phyloP scores from a whole-genome alignment of 2,888 invertebrate genomes.

The Caenorhabditis sp. region DNA sequence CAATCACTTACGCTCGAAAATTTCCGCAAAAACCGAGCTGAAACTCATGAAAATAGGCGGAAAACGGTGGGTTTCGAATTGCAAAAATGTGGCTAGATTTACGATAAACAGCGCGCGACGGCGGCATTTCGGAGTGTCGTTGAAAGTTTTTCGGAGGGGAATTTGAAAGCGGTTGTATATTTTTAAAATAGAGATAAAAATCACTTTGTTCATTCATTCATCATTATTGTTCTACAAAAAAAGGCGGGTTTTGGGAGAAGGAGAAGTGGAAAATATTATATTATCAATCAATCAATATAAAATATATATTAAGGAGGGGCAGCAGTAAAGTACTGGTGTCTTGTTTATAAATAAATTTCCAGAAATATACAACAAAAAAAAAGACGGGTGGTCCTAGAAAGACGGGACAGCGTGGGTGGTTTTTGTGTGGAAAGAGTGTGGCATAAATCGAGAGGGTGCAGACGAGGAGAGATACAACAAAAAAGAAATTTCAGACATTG shows the following conservation, averaged over 20 bases:
- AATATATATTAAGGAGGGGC: too few relatives aligned
- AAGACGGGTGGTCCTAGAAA: too few relatives aligned
- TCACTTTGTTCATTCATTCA: neutral
- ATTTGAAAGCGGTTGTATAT: too few relatives aligned
- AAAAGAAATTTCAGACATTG: neutral
- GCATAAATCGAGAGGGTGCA: conserved; percentile 33
- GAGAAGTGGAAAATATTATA: too few relatives aligned
- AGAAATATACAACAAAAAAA: neutral
- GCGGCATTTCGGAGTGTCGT: conserved; percentile 37
- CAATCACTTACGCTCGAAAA: conserved; percentile 23
- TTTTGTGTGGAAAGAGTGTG: conserved; percentile 52
- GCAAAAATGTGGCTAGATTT: conserved; percentile 11
- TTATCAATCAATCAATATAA: too few relatives aligned
- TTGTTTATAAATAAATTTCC: neutral
- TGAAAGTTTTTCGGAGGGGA: conserved; percentile 1
- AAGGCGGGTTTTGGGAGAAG: too few relatives aligned
- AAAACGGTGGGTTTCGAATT: neutral
- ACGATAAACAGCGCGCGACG: conserved; percentile 14
- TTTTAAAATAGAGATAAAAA: too few relatives aligned
- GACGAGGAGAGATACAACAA: conserved; percentile 26
- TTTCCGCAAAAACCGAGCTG: neutral
- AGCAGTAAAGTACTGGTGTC: too few relatives aligned
- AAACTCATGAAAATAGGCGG: conserved; percentile 28
- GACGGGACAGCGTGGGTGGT: too few relatives aligned
- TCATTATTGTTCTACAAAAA: too few relatives aligned